A percentile compares a stretch with the other conserved stretches of the same genome.
phyloP scores from a whole-genome alignment of 2,797 vertebrate species.

The Cynodonichthys magdalenae region DNA sequence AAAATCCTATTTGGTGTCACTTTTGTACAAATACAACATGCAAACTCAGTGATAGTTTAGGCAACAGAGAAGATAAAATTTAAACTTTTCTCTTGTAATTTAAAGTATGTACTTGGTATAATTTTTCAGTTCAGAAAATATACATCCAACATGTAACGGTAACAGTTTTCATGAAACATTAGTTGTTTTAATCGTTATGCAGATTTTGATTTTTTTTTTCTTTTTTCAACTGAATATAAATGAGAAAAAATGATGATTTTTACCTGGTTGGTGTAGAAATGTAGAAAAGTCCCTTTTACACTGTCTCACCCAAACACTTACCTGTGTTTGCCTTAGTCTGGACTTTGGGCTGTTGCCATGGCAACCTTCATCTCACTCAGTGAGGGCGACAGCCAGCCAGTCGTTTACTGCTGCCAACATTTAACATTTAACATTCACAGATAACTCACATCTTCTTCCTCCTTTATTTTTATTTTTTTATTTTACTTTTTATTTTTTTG shows the following conservation, averaged over 20 bases:
- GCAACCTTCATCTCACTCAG: slow-evolving; percentile 52
- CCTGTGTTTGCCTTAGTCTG: slow-evolving; percentile 68
- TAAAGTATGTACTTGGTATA: too few relatives aligned
- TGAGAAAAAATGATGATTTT: background rate
- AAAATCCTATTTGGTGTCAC: background rate
- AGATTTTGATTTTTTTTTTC: background rate
- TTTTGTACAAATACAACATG: too few relatives aligned
- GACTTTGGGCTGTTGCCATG: slow-evolving; percentile 77
- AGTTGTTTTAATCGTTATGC: too few relatives aligned
- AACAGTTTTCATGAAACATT: too few relatives aligned
- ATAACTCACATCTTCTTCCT: slow-evolving; percentile 1
- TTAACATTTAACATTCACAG: slow-evolving; percentile 16
- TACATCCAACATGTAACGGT: too few relatives aligned
- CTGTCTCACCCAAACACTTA: slow-evolving; percentile 34
- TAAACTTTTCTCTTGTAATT: too few relatives aligned
- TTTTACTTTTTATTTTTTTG: slow-evolving; percentile 10
- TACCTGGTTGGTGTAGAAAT: background rate
- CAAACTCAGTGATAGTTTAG: too few relatives aligned
- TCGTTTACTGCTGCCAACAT: slow-evolving; percentile 22
- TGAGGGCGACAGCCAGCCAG: slow-evolving; percentile 30
- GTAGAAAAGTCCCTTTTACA: slow-evolving; percentile 6
- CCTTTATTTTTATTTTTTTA: slow-evolving; percentile 10
- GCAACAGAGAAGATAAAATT: too few relatives aligned
- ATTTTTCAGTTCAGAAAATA: too few relatives aligned
- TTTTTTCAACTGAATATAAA: background rate